phyloP scores from a whole-genome alignment of 1,140 invertebrate species.

The Prorops nasuta region DNA sequence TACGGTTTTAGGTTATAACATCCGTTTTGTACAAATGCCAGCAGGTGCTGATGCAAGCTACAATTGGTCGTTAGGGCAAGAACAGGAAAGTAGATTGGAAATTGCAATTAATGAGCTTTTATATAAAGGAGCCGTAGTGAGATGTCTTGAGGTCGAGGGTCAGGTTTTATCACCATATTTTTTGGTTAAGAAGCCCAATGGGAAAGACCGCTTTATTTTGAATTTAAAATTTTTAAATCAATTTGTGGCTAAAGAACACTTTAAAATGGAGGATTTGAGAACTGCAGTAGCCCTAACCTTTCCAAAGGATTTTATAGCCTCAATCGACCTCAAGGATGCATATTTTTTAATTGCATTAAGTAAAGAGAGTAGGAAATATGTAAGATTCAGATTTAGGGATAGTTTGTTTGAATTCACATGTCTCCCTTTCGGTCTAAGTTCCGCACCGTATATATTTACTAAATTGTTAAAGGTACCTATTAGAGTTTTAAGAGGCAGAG shows the following conservation, averaged over 20 bases:
- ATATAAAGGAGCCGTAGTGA: neutral
- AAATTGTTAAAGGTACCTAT: no score
- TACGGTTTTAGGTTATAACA: neutral
- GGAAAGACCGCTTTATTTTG: conserved; percentile 12
- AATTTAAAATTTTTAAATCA: conserved; percentile 17
- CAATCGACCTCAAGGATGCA: no score
- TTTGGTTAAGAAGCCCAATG: neutral
- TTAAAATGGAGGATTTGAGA: conserved; percentile 22
- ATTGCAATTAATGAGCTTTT: neutral
- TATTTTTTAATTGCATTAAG: no score
- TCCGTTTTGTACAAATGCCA: neutral
- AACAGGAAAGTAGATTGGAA: neutral
- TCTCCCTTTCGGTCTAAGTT: no score
- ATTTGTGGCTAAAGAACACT: conserved; percentile 11
- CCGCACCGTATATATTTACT: no score
- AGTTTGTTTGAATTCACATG: no score
- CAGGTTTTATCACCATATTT: neutral
- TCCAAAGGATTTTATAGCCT: no score
- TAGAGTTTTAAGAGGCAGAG: no score
- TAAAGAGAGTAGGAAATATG: no score
- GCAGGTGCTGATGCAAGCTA: neutral
- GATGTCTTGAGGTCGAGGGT: neutral
- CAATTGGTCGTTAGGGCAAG: neutral
- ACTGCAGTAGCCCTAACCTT: no score
- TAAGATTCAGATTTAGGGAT: no score